These are phyloP conservation scores for Centruroides vittatus DNA, from an alignment of 1,140 invertebrate genomes.

Conservation along the genomic window DNA sequence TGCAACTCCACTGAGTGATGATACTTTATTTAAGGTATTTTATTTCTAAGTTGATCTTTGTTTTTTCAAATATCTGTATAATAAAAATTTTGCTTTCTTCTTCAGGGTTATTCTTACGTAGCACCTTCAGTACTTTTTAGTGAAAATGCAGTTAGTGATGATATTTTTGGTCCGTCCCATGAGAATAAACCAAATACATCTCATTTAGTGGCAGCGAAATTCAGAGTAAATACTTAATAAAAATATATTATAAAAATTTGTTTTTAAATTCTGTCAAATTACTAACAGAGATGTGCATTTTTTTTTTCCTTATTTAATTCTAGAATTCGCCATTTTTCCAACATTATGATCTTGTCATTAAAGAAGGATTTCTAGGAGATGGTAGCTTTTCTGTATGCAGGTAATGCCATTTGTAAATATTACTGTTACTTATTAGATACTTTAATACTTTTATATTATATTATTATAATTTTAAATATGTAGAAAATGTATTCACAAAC, in stretches of 20 bases:
- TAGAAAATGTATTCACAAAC: constrained; percentile 57
- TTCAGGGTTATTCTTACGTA: constrained; percentile 83
- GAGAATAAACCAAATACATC: constrained; percentile 34
- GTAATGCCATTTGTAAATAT: constrained; percentile 19
- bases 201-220: constrained; percentile 33
- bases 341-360: constrained; percentile 56
- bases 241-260: no score
- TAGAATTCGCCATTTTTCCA: constrained; percentile 75
- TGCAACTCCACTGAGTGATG: constrained; percentile 63
- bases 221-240: constrained; percentile 30
- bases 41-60: no score
- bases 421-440: neutral
- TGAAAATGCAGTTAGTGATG: constrained; percentile 64
- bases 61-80: no score
- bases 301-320: no score
- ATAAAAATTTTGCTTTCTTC: neutral
- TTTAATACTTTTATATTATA: neutral
- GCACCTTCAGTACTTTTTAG: constrained; percentile 80
- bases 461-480: neutral
- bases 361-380: constrained; percentile 57
- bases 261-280: no score
- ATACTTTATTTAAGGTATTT: constrained; percentile 68
- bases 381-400: constrained; percentile 76
- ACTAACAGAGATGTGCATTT: no score
- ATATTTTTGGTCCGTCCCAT: constrained; percentile 39